These are phyloP conservation scores for Rhynchomys soricoides DNA, from an alignment of 2,113 vertebrate species.

Conservation along the genomic window DNA sequence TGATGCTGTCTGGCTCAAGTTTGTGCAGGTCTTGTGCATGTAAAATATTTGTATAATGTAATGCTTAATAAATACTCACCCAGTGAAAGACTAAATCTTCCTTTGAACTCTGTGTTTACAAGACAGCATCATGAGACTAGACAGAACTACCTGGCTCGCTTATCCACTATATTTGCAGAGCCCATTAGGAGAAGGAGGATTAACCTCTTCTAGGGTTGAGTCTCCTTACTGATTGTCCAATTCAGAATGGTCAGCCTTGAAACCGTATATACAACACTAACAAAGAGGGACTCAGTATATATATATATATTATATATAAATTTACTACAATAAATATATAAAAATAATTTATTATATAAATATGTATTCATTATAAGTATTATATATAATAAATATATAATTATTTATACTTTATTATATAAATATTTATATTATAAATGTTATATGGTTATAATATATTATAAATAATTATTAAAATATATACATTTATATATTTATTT, in stretches of 20 bases:
- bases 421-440: no score
- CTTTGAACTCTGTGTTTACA: not conserved
- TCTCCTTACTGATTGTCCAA: not conserved
- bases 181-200: not conserved
- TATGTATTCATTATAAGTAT: not conserved
- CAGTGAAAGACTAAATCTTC: not conserved
- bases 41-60: not conserved
- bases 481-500: no score
- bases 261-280: not conserved
- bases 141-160: not conserved
- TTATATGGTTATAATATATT: no score
- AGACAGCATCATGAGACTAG: not conserved
- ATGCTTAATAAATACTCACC: not conserved
- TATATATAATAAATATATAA: no score
- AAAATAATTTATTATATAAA: not conserved
- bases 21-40: not conserved
- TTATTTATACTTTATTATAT: no score
- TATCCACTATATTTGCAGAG: not conserved
- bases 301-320: not conserved
- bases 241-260: not conserved
- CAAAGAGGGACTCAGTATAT: not conserved
- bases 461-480: not conserved
- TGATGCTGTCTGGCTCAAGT: not conserved
- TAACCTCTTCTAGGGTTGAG: not conserved
- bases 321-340: not conserved